Conservation (phyloP, 1,140 invertebrate species). For the Heliconius eleuchia region DNA sequence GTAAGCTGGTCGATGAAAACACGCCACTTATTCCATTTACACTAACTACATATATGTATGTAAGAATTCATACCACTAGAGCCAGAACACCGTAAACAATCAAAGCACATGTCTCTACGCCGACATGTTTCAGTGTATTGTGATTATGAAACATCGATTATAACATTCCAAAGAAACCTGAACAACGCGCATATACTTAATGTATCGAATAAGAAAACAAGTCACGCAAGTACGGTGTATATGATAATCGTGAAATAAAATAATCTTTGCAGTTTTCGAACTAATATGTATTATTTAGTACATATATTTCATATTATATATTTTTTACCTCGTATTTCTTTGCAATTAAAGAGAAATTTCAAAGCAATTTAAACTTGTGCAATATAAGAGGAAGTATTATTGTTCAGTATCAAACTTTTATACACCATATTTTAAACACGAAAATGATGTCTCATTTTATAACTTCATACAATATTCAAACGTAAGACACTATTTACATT, state of each 20-base stretch:
- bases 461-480: too few species aligned
- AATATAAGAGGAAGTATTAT: too few species aligned
- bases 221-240: slow-evolving; percentile 28
- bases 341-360: neutral
- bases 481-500: too few species aligned
- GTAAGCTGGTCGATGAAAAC: neutral
- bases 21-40: neutral
- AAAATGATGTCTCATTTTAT: too few species aligned
- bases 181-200: slow-evolving; percentile 26
- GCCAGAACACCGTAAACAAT: slow-evolving; percentile 55
- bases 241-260: slow-evolving; percentile 17
- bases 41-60: neutral
- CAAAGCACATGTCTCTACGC: slow-evolving; percentile 64
- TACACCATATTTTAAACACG: too few species aligned
- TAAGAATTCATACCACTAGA: slow-evolving; percentile 49
- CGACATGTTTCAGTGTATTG: slow-evolving; percentile 46
- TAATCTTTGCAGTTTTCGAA: slow-evolving; percentile 5
- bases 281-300: neutral
- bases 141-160: slow-evolving; percentile 49
- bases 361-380: neutral
- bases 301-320: too few species aligned
- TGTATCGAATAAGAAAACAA: slow-evolving; percentile 17
- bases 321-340: neutral
- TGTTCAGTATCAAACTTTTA: too few species aligned
- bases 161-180: slow-evolving; percentile 39